Evolutionary conservation across 64 coral and sea anemone species (phyloP), one percentile per base, ranked within the genome.

Genomic region (Montipora efflorescens): DNA sequence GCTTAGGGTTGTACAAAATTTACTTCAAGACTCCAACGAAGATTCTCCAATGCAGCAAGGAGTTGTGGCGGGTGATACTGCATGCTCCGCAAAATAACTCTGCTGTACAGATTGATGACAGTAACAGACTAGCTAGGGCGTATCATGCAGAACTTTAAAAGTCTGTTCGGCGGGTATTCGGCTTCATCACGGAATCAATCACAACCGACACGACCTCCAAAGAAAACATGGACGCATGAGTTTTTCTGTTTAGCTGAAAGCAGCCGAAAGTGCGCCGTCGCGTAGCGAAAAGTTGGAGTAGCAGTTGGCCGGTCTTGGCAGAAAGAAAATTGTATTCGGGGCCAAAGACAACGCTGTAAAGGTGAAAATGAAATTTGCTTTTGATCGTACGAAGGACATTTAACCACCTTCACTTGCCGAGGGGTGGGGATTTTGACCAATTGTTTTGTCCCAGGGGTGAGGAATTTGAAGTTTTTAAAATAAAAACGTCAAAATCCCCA

Each of bases 181-280:
- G 53, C 53, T 57, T 57, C 53, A 57, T 6, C 53, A 57, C 25
- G 52, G 21, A 83, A 58, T 61, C 80, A 57, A 28, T 66, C 49
- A 61, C 52, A 50, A 57, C 80, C 52, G n/a, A 15, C 80, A 83
- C 80, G 80, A 8, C 80, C 80, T 66, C 80, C 80, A 58, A 83
- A 64, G 80, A 57, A 83, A 59, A 83, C 80, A 8, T 83, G 80
- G 80, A 83, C 80, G 44, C 80, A 83, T 14, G 80, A 83, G 43
- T 83, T 83, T 14, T 83, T 83, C 62, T 83, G 80, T 66, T 28
- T 83, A 50, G 80, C 52, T 21, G 53, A 61, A 57, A 66, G 80
- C 53, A 83, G 49, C 80, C 1, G 62, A 46, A 23, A 83, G 62
- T 66, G 80, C 25, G 2, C 80, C 80, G 20, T 61, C 80, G 6